Evolutionary conservation across 2,113 vertebrate genomes (phyloP), one percentile per base, ranked within the genome.

Genomic region (Etheostoma cragini): DNA sequence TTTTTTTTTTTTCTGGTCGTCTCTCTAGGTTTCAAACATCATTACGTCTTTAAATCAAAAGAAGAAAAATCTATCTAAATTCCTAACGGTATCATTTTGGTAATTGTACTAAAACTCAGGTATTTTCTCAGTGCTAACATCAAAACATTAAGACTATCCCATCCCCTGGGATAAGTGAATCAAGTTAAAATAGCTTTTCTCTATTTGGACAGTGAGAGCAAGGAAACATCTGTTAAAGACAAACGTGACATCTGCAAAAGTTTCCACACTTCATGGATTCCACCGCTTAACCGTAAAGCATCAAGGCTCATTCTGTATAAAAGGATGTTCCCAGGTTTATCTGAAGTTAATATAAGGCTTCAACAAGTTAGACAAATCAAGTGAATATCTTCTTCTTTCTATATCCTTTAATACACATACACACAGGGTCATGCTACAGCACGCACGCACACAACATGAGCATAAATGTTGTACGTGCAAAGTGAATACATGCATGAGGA

Each of bases 191-290:
- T n/a, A n/a, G n/a, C n/a, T 58, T 26, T 33, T 54, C 38, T 68
- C 19, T 45, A 50, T 11, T 56, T 50, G 46, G 5, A 56, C 35
- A 33, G 33, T 30, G 56, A 77, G 45, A 16, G 53, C 53, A 45
- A 2, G 22, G 4, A 50, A 61, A 84, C 63, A 77, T 76, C 50
- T 76, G 60, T 10, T 58, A 58, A 50, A 62, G 6, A 65, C 11
- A 64, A 35, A 67, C 10, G 17, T 50, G 8, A 70, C 46, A 1
- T 26, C 42, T 70, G 30, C 67, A 81, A 54, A 83, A 47, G 73
- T 77, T 56, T 72, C 46, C 64, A 19, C 24, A 33, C 26, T 35
- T 19, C 12, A 68, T 15, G 6, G 6, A 26, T 26, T 26, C 13
- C 21, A 12, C 19, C 47, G 42, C 19, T 73, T 50, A 3, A 38